Conservation (phyloP, 2,888 invertebrate species). For the Napeogenes sylphis region DNA sequence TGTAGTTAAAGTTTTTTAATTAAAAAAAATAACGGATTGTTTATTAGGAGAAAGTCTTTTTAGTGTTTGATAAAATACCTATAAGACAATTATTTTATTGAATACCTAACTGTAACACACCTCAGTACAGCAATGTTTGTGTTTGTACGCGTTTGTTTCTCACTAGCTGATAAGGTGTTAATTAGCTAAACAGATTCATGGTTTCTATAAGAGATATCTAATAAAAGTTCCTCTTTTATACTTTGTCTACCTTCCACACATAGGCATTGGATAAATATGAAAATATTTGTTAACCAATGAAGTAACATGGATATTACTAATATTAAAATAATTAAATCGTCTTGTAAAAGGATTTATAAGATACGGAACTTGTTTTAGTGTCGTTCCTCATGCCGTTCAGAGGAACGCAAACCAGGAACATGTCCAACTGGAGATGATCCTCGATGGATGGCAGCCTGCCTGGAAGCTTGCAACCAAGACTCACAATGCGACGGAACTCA, state of each 20-base stretch:
- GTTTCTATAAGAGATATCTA: background rate
- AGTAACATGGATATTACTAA: background rate
- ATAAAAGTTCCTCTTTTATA: background rate
- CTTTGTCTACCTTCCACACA: no score
- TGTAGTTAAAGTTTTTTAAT: no score
- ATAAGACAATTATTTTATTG: no score
- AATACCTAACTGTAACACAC: no score
- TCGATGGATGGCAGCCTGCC: slow-evolving; percentile 79
- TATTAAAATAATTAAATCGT: no score
- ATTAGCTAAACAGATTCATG: slow-evolving; percentile 1
- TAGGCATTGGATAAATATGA: background rate
- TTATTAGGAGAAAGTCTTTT: no score
- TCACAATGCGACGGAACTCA: slow-evolving; percentile 82
- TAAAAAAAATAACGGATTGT: no score
- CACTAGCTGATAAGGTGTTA: background rate
- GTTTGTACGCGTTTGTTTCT: background rate
- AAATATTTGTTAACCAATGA: background rate
- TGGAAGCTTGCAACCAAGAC: slow-evolving; percentile 80
- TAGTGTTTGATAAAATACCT: no score
- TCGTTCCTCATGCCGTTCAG: slow-evolving; percentile 73
- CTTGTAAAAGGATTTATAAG: no score
- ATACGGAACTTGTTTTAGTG: slow-evolving; percentile 53
- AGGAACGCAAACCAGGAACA: slow-evolving; percentile 68
- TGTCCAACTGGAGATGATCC: slow-evolving; percentile 62
- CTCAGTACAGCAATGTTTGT: no score